phyloP scores from a whole-genome alignment of 2,113 vertebrate genomes.

The Patagioenas fasciata region DNA sequence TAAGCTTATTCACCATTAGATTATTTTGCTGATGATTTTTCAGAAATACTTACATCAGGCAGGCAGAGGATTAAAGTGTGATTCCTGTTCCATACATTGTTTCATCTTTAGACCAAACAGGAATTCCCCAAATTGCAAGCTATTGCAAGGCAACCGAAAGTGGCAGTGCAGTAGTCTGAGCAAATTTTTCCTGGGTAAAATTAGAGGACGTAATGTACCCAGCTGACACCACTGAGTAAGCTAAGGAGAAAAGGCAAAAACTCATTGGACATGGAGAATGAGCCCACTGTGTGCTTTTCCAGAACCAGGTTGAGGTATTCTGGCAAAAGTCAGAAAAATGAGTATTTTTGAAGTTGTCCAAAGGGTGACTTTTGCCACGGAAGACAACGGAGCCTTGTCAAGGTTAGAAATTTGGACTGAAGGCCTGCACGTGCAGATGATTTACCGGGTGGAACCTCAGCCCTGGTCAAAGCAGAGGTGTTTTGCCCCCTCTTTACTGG shows the following conservation, averaged over 20 bases:
- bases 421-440: not conserved
- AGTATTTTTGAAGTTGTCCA: not conserved
- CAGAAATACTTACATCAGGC: not conserved
- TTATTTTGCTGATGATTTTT: constrained; percentile 14
- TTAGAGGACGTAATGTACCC: not conserved
- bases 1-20: not conserved
- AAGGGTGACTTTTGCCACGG: not conserved
- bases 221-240: not conserved
- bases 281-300: not conserved
- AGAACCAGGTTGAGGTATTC: not conserved
- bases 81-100: not conserved
- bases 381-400: not conserved
- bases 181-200: constrained; percentile 45
- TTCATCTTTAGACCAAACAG: not conserved
- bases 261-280: not conserved
- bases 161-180: not conserved
- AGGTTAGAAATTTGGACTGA: not conserved
- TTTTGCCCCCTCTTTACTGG: not conserved
- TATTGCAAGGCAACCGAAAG: not conserved
- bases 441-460: not conserved
- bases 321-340: not conserved
- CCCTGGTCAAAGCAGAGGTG: not conserved
- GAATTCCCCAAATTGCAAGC: not conserved
- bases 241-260: not conserved
- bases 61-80: not conserved